Conservation (phyloP, 2,888 invertebrate genomes). For the Aleiodes leptofemur region DNA sequence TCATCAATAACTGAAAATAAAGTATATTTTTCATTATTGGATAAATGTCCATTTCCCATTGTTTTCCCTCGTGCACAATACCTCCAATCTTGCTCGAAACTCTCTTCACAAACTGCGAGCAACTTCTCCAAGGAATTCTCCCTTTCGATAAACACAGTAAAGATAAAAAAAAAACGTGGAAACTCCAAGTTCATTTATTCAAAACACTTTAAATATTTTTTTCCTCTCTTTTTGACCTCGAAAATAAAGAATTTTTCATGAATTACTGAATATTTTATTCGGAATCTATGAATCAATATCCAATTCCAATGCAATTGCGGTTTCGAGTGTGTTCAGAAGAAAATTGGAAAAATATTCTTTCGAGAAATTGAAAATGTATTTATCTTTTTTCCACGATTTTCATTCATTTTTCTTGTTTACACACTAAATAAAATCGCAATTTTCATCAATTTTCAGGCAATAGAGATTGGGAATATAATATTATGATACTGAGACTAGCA, state of each 20-base stretch:
- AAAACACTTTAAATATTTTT: not conserved
- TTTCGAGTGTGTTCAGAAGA: too few species aligned
- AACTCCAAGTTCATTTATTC: not conserved
- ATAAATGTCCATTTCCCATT: not conserved
- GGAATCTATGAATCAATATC: too few species aligned
- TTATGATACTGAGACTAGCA: too few species aligned
- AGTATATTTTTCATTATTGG: too few species aligned
- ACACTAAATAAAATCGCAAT: not conserved
- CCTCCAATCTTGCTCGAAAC: not conserved
- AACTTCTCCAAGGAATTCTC: slow-evolving; percentile 18
- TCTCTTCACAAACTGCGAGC: slow-evolving; percentile 9
- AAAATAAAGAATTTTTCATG: too few species aligned
- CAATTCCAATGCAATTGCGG: too few species aligned
- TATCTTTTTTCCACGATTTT: slow-evolving; percentile 1
- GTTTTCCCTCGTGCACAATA: not conserved
- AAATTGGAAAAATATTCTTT: not conserved
- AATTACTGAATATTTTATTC: too few species aligned
- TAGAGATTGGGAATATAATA: not conserved
- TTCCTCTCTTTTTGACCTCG: not conserved
- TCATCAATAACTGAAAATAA: too few species aligned
- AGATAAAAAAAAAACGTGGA: not conserved
- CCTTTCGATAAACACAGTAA: slow-evolving; percentile 9
- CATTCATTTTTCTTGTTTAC: slow-evolving; percentile 19
- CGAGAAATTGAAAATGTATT: not conserved
- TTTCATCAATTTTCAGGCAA: slow-evolving; percentile 9